Conservation (phyloP, 2,113 vertebrate species). For the Rissa tridactyla region DNA sequence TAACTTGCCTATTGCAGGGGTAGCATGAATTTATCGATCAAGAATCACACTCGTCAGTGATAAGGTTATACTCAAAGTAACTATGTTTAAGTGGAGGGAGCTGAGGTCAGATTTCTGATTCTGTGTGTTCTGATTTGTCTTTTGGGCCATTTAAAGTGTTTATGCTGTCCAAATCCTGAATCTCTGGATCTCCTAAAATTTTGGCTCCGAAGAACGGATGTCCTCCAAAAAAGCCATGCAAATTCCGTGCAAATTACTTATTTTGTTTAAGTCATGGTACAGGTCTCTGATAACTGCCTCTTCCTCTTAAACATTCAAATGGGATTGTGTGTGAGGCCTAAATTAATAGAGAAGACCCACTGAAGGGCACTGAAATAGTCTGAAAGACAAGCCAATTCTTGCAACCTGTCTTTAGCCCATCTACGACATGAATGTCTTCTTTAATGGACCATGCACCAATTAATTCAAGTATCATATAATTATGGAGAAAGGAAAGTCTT, state of each 20-base stretch:
- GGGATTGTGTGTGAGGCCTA: not conserved
- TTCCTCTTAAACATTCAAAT: not conserved
- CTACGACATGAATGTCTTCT: not conserved
- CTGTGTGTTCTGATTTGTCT: not conserved
- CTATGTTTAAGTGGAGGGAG: not conserved
- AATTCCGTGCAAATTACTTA: not conserved
- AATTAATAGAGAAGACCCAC: not conserved
- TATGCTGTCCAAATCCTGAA: not conserved
- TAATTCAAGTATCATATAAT: not conserved
- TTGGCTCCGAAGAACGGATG: not conserved
- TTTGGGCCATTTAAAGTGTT: not conserved
- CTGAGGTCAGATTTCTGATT: not conserved
- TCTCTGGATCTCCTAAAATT: not conserved
- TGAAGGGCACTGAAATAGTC: not conserved
- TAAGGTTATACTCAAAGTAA: not conserved
- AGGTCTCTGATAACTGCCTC: not conserved
- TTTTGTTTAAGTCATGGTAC: not conserved
- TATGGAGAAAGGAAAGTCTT: not conserved
- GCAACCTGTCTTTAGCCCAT: not conserved
- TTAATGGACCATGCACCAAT: not conserved
- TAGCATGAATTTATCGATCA: not conserved
- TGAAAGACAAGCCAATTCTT: not conserved
- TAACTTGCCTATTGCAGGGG: rapidly evolving
- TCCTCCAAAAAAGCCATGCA: not conserved
- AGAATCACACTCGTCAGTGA: not conserved